These are phyloP conservation scores for Protobothrops flavoviridis DNA, from an alignment of 2,113 vertebrate species.

Conservation along the genomic window DNA sequence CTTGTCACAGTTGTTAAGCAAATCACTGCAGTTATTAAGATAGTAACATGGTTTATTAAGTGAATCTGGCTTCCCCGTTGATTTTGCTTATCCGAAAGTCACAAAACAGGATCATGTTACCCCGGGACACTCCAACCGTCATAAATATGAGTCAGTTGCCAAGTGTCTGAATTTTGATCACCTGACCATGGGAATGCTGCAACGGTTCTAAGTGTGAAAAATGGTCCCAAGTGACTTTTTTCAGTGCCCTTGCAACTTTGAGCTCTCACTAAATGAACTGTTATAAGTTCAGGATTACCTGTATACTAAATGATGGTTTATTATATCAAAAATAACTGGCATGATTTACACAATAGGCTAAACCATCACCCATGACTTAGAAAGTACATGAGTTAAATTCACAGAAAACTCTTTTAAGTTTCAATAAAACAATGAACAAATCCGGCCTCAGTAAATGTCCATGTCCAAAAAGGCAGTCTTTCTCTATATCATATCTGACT, in stretches of 20 bases:
- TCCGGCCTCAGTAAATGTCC: neutral
- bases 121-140: neutral
- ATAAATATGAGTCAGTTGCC: neutral
- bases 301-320: neutral
- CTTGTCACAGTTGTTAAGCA: neutral
- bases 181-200: neutral
- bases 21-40: neutral
- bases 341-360: neutral
- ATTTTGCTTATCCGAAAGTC: neutral
- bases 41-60: neutral
- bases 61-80: neutral
- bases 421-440: neutral
- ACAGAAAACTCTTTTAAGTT: neutral
- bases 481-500: neutral
- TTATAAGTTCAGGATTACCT: neutral
- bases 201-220: neutral
- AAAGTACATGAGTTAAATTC: neutral
- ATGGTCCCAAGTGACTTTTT: neutral
- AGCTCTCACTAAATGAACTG: neutral
- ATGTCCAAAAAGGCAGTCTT: neutral
- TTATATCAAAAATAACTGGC: neutral
- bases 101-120: neutral
- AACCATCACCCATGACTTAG: neutral
- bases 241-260: neutral
- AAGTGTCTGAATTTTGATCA: neutral